Conservation (phyloP, 2,888 invertebrate genomes). For the Rhorus exstirpatorius region DNA sequence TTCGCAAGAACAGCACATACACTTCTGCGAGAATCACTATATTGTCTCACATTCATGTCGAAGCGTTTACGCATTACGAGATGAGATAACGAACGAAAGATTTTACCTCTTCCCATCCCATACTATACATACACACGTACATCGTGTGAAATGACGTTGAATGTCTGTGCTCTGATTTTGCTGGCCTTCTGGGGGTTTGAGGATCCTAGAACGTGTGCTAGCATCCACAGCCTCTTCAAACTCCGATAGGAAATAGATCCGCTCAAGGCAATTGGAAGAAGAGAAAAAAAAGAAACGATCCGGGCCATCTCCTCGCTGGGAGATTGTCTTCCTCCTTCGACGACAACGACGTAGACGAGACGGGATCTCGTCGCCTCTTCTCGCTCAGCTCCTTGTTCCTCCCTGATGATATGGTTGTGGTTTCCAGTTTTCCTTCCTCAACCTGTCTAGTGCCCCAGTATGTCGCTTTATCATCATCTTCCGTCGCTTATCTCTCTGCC, state of each 20-base stretch:
- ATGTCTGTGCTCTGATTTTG: constrained; percentile 17
- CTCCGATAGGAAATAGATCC: constrained; percentile 85
- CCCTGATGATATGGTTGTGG: constrained; percentile 55
- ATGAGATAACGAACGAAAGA: constrained; percentile 58
- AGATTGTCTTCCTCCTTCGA: constrained; percentile 84
- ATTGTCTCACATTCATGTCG: constrained; percentile 22
- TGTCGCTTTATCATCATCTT: constrained; percentile 35
- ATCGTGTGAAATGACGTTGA: constrained; percentile 2
- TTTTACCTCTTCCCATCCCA: not conserved
- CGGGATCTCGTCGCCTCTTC: constrained; percentile 40
- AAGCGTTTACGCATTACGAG: constrained; percentile 9
- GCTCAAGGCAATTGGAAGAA: constrained; percentile 70
- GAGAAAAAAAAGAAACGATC: constrained; percentile 68
- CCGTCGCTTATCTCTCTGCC: not conserved
- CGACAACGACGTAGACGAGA: constrained; percentile 51
- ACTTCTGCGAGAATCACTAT: constrained; percentile 10
- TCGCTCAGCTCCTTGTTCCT: constrained; percentile 61
- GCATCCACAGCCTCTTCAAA: constrained; percentile 17
- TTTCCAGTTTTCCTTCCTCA: constrained; percentile 29
- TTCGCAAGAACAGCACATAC: constrained; percentile 24
- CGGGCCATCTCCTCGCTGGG: constrained; percentile 85
- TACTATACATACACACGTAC: not conserved
- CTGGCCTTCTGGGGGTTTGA: constrained; percentile 10
- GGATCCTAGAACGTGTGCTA: constrained; percentile 62
- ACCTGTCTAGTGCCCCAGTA: not conserved